Conservation (phyloP, 1,140 invertebrate species). For the Potamilus streckersoni region DNA sequence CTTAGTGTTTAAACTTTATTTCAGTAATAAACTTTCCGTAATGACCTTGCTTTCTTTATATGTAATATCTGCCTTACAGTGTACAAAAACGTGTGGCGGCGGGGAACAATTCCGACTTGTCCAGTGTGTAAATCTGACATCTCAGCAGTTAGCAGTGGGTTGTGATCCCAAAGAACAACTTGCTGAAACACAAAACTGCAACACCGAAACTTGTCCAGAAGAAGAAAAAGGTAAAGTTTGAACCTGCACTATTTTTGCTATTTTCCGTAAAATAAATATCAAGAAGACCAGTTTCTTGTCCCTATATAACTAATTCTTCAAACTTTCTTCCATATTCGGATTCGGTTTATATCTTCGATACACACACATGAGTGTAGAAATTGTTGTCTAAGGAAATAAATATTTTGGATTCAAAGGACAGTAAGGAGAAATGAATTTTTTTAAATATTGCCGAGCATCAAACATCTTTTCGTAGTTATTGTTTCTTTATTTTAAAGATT, state of each 20-base stretch:
- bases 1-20: background rate
- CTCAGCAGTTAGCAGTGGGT: constrained; percentile 57
- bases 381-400: no score
- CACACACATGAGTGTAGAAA: no score
- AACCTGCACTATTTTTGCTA: background rate
- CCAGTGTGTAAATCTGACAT: constrained; percentile 67
- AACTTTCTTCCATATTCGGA: background rate
- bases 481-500: no score
- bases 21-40: background rate
- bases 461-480: no score
- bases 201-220: constrained; percentile 62
- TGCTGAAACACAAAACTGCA: constrained; percentile 60
- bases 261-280: background rate
- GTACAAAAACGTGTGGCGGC: constrained; percentile 58
- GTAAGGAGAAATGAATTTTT: no score
- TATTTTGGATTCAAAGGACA: no score
- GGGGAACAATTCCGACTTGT: constrained; percentile 61
- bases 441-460: no score
- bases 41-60: background rate
- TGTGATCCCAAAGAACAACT: constrained; percentile 63
- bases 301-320: background rate
- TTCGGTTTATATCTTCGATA: background rate
- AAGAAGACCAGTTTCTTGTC: background rate
- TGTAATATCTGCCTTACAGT: constrained; percentile 43
- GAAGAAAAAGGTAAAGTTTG: constrained; percentile 46